Base-by-base conservation (phyloP, 1,140 invertebrate genomes). In the Dendrolimus punctatus region DNA sequence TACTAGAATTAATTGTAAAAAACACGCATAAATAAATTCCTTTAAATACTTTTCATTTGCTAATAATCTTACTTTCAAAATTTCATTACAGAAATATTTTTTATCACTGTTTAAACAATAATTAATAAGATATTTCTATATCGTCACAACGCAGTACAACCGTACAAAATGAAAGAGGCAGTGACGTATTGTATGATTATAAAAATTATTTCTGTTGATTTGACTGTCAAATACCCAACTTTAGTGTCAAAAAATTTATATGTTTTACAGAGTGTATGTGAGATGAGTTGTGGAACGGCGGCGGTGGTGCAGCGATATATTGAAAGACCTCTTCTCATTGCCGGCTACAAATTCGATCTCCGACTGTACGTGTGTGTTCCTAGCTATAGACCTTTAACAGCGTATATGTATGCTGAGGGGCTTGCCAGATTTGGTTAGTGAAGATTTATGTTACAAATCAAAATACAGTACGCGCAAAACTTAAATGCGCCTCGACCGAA, bases 271-370 rank as follows among this genome's bases (percentile, higher is more conserved):
- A 92, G 92, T 80, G 80, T 95, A 4, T 93, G 92, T 54, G 93
- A 95, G 49, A 85, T 95, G 57, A 90, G 87, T 0, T 95, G 94
- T 70, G 91, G 93, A 43, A 91, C 89, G 49, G 91, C 91, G 2
- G 91, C 94, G 5, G 91, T 95, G 4, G 93, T 93, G 9, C 95
- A 96, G 80, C 88, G 91, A 53, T 96, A 96, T 76, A 93, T 96
- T 6, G 90, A 93, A 57, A 92, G 93, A 63, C 94, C 94, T 0
- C 78, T 94, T 37, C 84, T 95, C 0, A 93, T 95, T 50, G 93
- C 93, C 0, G 93, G 93, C 2, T 95, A 95, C 81, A 95, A 95
- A 78, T 94, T 94, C 68, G 94, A 95, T 77, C 87, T 95, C 6
- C 83, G 94, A 41, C 73, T 95, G 5, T 95, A 95, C 73, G 93